A percentile compares a stretch with the other conserved stretches of the same genome.
Conservation (phyloP, 2,797 vertebrate species). For the Lagocephalus sceleratus region DNA sequence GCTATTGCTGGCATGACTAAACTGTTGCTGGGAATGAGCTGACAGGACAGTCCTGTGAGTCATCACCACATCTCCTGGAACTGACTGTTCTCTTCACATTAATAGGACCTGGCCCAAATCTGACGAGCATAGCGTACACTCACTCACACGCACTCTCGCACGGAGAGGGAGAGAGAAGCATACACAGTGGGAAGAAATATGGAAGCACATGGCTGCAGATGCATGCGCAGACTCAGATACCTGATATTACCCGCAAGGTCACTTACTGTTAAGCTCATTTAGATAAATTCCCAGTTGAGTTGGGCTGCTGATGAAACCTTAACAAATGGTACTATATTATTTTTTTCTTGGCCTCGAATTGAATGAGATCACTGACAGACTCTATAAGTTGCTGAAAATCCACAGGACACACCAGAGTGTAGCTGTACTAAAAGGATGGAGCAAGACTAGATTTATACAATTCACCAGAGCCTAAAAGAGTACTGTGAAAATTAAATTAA, state of each 20-base stretch:
- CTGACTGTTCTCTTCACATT: conserved; percentile 66
- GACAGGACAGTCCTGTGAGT: conserved; percentile 77
- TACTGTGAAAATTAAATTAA: conserved; percentile 60
- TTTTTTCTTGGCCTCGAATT: conserved; percentile 47
- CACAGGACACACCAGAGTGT: conserved; percentile 56
- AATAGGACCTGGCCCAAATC: conserved; percentile 59
- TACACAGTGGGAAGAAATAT: conserved; percentile 14
- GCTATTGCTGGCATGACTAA: conserved; percentile 73
- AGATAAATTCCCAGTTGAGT: conserved; percentile 24
- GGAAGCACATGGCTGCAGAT: conserved; percentile 15
- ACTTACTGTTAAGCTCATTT: conserved; percentile 44
- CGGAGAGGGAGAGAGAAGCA: conserved; percentile 9
- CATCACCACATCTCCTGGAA: conserved; percentile 78
- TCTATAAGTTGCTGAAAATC: conserved; percentile 53
- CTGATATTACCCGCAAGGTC: conserved; percentile 35
- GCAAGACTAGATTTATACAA: conserved; percentile 35
- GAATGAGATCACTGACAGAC: conserved; percentile 54
- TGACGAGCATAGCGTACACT: conserved; percentile 19
- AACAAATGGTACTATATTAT: conserved; percentile 53
- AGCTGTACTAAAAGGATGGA: conserved; percentile 54
- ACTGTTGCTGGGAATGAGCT: conserved; percentile 78
- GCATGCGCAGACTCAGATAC: conserved; percentile 37
- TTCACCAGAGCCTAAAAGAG: conserved; percentile 51
- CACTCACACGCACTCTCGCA: conserved; percentile 4
- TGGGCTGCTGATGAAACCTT: conserved; percentile 33